Percentiles rank a stretch among this genome's conserved stretches.
These are phyloP conservation scores for Moxostoma hubbsi DNA, from an alignment of 2,797 vertebrate species.

Conservation along the genomic window DNA sequence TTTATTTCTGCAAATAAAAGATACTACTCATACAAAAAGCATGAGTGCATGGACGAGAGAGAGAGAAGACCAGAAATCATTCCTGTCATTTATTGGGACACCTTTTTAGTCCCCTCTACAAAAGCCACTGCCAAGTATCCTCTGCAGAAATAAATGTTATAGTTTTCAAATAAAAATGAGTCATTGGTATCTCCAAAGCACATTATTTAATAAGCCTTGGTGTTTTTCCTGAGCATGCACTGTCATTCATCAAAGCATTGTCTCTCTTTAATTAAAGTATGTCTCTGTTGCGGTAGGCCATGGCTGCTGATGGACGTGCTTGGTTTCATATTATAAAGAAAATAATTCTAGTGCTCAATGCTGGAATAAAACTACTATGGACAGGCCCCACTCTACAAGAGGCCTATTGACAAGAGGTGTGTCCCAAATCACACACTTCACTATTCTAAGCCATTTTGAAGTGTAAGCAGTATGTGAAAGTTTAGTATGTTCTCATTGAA, in stretches of 20 bases:
- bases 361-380: slow-evolving; percentile 18
- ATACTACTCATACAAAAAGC: slow-evolving; percentile 17
- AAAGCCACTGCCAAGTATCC: slow-evolving; percentile 59
- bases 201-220: slow-evolving; percentile 73
- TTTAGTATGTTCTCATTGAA: no score
- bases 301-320: slow-evolving; percentile 26
- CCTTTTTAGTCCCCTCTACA: slow-evolving; percentile 55
- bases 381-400: no score
- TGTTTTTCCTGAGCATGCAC: slow-evolving; percentile 72
- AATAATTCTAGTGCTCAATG: slow-evolving; percentile 44
- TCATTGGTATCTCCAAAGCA: slow-evolving; percentile 72
- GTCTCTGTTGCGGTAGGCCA: slow-evolving; percentile 13
- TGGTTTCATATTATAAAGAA: slow-evolving; percentile 36
- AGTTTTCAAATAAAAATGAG: slow-evolving; percentile 77
- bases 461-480: no score
- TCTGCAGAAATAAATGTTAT: slow-evolving; percentile 68
- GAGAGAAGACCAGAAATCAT: slow-evolving; percentile 69
- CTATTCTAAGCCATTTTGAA: no score
- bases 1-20: slow-evolving; percentile 45
- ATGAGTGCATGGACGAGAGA: not conserved
- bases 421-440: no score
- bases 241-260: slow-evolving; percentile 56
- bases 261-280: slow-evolving; percentile 56
- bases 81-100: slow-evolving; percentile 72
- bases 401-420: no score